Evolutionary conservation across 2,888 invertebrate species (phyloP).

Genomic region (Sinhomidia bicolor): DNA sequence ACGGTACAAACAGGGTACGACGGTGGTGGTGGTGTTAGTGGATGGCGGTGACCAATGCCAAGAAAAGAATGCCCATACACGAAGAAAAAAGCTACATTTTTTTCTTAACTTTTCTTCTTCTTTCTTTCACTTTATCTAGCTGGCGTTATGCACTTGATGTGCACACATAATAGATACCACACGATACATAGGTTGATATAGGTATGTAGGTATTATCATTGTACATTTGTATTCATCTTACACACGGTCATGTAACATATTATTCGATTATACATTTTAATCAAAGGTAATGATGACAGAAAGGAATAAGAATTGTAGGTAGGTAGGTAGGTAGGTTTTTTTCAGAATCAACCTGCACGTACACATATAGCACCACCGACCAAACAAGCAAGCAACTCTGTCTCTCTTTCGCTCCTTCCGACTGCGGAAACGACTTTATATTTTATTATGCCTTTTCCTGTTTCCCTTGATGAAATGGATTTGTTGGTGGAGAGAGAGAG

Average conservation of each 20-base stretch:
- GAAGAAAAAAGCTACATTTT: neutral
- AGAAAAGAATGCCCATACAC: constrained; percentile 19
- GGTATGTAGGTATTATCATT: neutral
- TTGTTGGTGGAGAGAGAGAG: neutral
- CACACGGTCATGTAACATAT: neutral
- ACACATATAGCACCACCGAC: neutral
- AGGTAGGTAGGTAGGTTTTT: neutral
- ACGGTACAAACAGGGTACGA: neutral
- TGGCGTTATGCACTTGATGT: neutral
- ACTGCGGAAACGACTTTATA: constrained; percentile 16
- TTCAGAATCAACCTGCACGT: too few relatives aligned
- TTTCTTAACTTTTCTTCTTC: constrained; percentile 3
- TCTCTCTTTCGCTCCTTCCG: neutral
- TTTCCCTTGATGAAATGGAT: constrained; percentile 4
- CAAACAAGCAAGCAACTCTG: too few relatives aligned
- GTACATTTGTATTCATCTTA: too few relatives aligned
- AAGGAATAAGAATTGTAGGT: constrained; percentile 1
- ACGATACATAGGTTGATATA: neutral
- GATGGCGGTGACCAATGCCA: constrained; percentile 47
- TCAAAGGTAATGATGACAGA: constrained; percentile 50
- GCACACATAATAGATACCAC: neutral
- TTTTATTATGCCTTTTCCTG: constrained; percentile 21
- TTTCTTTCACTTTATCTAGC: neutral
- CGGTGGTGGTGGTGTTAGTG: neutral
- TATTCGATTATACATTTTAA: constrained; percentile 40